Conservation (phyloP, 1,140 invertebrate species). For the Penaeus vannamei region DNA sequence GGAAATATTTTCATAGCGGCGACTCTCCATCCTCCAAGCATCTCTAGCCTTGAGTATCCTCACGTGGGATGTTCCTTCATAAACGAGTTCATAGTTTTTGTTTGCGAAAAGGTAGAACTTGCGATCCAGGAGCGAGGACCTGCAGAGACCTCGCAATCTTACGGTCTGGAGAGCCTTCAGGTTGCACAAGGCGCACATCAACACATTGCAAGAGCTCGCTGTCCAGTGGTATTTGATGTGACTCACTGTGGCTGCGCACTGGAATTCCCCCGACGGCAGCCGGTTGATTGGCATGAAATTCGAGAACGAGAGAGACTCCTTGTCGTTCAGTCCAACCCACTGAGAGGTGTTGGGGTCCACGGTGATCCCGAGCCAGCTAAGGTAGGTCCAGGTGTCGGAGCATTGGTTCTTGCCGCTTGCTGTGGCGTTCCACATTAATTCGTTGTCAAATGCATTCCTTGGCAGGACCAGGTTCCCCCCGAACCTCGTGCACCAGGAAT, state of each 20-base stretch:
- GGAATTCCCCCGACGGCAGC: constrained; percentile 42
- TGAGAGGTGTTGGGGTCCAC: not conserved
- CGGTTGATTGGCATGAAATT: constrained; percentile 37
- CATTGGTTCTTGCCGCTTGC: constrained; percentile 22
- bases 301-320: not conserved
- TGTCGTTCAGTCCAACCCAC: constrained; percentile 41
- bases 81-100: constrained; percentile 9
- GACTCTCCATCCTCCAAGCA: constrained; percentile 48
- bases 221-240: constrained; percentile 51
- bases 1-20: constrained; percentile 18
- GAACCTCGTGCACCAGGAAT: constrained; percentile 50
- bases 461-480: constrained; percentile 48
- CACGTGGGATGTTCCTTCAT: constrained; percentile 35
- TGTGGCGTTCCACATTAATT: constrained; percentile 34
- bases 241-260: constrained; percentile 49
- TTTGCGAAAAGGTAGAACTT: constrained; percentile 44
- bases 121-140: constrained; percentile 20
- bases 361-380: constrained; percentile 41
- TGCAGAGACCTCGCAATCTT: constrained; percentile 49
- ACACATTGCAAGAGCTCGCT: constrained; percentile 41
- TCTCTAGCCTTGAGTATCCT: not conserved
- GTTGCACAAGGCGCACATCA: constrained; percentile 43
- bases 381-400: constrained; percentile 43
- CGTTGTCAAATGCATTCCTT: constrained; percentile 9
- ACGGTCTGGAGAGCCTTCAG: constrained; percentile 38